Evolutionary conservation across 2,888 invertebrate species (phyloP), one percentile per base, ranked within the genome.

Genomic region (Luffia ferchaultella): DNA sequence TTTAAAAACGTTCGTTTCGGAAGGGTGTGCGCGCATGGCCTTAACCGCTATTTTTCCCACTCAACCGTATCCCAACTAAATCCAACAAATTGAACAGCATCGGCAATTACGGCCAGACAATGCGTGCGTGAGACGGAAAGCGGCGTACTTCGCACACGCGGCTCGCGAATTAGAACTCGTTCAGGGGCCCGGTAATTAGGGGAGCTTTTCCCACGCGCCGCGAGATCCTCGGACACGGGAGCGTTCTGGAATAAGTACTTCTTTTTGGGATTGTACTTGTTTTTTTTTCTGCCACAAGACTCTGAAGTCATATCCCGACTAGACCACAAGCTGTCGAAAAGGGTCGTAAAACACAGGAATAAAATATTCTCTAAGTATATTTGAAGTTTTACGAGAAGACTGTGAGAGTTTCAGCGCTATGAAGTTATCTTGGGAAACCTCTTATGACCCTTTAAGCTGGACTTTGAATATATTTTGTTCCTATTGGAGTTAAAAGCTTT

Each of bases 31-130:
- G n/a, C n/a, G n/a, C n/a, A n/a, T n/a, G n/a, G n/a, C n/a, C 30
- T 30, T 30, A 30, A 30, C 30, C 30, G 30, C 30, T 12, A 7
- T 30, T 12, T 30, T 30, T 3, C 5, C 30, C 30, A 30, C 12
- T 30, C 30, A 3, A 12, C 5, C 5, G 30, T n/a, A n/a, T n/a
- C 20, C 16, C 19, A 20, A 15, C 16, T n/a, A 20, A 20, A 47
- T 44, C 47, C 48, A 40, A 43, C 46, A 52, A 53, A 45, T 48
- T 45, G 50, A 50, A 79, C 82, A 80, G 80, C 76, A 78, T 76
- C 76, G 76, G 79, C 82, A 82, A 83, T 82, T 83, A 83, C 78
- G 62, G 79, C 79, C 77, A 79, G 78, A 82, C 82, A 82, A 49
- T 49, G 49, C 43, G 43, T 49, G 49, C 42, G 80, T 80, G 79